phyloP scores from a whole-genome alignment of 2,888 invertebrate species.

The Allacma fusca region DNA sequence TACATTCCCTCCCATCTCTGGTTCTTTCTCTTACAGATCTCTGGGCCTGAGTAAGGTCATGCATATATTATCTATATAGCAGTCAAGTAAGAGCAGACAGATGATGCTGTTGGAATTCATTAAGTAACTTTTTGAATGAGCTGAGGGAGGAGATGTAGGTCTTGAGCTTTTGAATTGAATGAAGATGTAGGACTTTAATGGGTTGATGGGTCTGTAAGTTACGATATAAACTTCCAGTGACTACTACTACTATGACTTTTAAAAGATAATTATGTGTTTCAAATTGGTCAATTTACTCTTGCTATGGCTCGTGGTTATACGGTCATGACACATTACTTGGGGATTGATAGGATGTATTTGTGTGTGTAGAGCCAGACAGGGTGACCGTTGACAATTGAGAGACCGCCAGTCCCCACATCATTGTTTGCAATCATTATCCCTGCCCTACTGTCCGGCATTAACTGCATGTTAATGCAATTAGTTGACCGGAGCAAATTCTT shows the following conservation, averaged over 20 bases:
- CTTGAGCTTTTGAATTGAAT: not conserved
- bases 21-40: too few species aligned
- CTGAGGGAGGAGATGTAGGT: not conserved
- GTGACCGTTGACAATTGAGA: not conserved
- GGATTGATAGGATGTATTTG: too few species aligned
- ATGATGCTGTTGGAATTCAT: not conserved
- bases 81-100: too few species aligned
- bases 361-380: too few species aligned
- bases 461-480: not conserved
- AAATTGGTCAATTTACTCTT: not conserved
- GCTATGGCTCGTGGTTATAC: not conserved
- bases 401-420: too few species aligned
- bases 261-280: not conserved
- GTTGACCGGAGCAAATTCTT: not conserved
- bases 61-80: too few species aligned
- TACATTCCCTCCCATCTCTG: too few species aligned
- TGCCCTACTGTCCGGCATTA: not conserved
- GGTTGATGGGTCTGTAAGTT: not conserved
- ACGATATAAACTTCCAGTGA: not conserved
- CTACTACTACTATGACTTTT: not conserved
- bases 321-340: not conserved
- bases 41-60: too few species aligned
- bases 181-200: not conserved
- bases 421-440: not conserved
- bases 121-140: not conserved